Base-by-base conservation (phyloP, 2,888 invertebrate species). In the Elmis aenea region DNA sequence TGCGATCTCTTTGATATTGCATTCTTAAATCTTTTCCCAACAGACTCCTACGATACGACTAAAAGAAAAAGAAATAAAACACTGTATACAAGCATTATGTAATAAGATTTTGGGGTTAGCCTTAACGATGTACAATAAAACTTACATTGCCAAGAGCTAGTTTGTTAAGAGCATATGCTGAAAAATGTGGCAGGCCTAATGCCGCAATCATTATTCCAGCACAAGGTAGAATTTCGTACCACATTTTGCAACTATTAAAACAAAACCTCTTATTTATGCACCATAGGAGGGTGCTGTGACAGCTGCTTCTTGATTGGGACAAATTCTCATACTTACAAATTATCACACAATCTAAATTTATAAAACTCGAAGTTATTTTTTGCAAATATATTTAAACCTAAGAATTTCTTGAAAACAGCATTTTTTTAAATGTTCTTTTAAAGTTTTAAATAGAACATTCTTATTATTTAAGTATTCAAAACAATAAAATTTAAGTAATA, bases 191-290 rank as follows among this genome's bases (percentile, higher is more conserved):
- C 36, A 81, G 50, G 9, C 76, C 74, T 47, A 83, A 33, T 2
- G 70, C 76, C 21, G 70, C 76, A 25, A 73, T 67, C 32, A 83
- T 75, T 44, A 83, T 77, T 44, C 68, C 70, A 45, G 75, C 73
- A 53, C 76, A 72, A 8, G 83, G 83, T 52, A 83, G 55, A 61
- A 82, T 75, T 76, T 83, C 83, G 65, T 78, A 83, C 83, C 83
- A 83, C 83, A 83, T 83, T 61, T 52, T 64, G 15, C 12, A 34
- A 22, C 3, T 18, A n/a, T n/a, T n/a, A n/a, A n/a, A n/a, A n/a
- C n/a, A n/a, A n/a, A n/a, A n/a, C n/a, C n/a, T n/a, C n/a, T n/a
- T n/a, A n/a, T n/a, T n/a, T n/a, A n/a, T n/a, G n/a, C n/a, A n/a
- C n/a, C n/a, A n/a, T n/a, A n/a, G n/a, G n/a, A n/a, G n/a, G n/a